Base-by-base conservation (phyloP, 2,888 invertebrate species). In the Orchesella flavescens region DNA sequence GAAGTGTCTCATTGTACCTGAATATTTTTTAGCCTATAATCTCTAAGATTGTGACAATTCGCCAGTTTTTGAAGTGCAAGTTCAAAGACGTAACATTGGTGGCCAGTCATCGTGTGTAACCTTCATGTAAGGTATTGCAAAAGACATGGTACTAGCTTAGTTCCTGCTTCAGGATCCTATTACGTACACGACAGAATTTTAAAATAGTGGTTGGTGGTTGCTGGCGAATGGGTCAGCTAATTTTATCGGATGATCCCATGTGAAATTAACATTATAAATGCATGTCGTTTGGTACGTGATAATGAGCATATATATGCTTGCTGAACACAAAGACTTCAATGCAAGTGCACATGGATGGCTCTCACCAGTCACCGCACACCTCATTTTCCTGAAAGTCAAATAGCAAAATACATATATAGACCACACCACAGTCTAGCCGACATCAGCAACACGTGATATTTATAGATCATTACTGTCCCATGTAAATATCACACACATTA, bases 381-480 rank as follows among this genome's bases (percentile, higher is more conserved):
- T 53, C 53, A n/a, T 53, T 53, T 53, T n/a, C 53, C n/a, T n/a
- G n/a, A 53, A 53, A 53, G 53, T 10, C 53, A 53, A 3, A 46
- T 13, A 13, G n/a, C n/a, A 53, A 13, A 46, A 46, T 7, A 7
- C 3, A 34, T 34, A 34, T 2, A 34, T 34, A 34, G 34, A 34
- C 53, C n/a, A n/a, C 13, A 53, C 53, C 53, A 53, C 53, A 53
- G 53, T 53, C 53, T 53, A 53, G 53, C 53, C 53, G 53, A 59
- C 17, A 13, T 21, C 12, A 59, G 23, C 17, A 17, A 21, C 75
- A 75, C 75, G 75, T 75, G 75, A 75, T 75, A 75, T 75, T 75
- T 75, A 75, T 75, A 75, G 75, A 49, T 53, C 75, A 55, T 65
- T 65, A 65, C 75, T 49, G 3, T 49, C 13, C 65, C 74, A 23